These are phyloP conservation scores for Oophaga pumilio DNA, from an alignment of 2,113 vertebrate genomes.

Conservation along the genomic window DNA sequence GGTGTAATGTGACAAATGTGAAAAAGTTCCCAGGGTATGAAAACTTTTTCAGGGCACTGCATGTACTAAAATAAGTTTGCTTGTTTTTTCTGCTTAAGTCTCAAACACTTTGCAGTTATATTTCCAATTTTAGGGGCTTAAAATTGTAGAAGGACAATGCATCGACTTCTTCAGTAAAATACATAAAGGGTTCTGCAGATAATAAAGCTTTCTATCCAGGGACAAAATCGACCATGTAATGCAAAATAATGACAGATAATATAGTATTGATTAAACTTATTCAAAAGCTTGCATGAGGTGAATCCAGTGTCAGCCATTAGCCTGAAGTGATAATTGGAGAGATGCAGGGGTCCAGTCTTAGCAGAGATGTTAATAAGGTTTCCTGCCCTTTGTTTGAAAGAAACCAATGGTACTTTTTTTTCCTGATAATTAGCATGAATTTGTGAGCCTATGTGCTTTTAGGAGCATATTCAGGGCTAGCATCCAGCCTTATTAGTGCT, in stretches of 20 bases:
- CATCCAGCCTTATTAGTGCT: slow-evolving; percentile 30
- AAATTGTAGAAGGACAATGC: background rate
- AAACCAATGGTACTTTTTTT: background rate
- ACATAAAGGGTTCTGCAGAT: background rate
- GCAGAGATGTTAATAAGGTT: background rate
- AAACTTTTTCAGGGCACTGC: no score
- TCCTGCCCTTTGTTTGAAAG: slow-evolving; percentile 19
- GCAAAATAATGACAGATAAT: slow-evolving; percentile 20
- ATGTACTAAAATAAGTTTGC: background rate
- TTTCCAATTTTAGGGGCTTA: background rate
- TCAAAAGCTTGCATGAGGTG: slow-evolving; percentile 22
- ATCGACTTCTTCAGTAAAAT: background rate
- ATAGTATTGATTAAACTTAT: slow-evolving; percentile 24
- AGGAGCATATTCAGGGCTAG: slow-evolving; percentile 1
- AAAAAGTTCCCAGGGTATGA: no score
- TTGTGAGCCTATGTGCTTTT: slow-evolving; percentile 10
- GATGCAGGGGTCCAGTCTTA: background rate
- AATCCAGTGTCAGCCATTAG: slow-evolving; percentile 18
- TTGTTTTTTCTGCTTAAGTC: background rate
- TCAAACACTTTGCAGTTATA: background rate
- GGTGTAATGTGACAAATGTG: no score
- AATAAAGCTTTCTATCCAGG: background rate
- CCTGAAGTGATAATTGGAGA: slow-evolving; percentile 16
- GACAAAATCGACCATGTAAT: background rate
- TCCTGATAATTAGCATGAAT: background rate